A percentile compares a stretch with the other conserved stretches of the same genome.
These are phyloP conservation scores for Felis catus DNA, from an alignment of 2,113 vertebrate genomes.

Conservation along the genomic window DNA sequence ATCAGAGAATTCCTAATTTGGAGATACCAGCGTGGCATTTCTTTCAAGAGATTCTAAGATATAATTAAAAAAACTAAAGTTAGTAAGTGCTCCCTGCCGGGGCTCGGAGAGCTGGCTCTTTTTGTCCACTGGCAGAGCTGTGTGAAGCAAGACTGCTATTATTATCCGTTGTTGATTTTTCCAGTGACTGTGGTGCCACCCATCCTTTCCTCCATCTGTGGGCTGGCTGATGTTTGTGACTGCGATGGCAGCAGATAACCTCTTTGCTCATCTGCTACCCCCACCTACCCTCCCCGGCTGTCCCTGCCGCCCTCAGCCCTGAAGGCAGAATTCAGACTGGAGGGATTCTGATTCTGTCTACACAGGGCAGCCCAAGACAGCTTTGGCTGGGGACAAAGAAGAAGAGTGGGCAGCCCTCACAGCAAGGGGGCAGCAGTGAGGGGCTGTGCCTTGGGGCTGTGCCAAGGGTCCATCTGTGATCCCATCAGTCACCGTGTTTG, in stretches of 20 bases:
- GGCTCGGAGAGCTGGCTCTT: neutral
- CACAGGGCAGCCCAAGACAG: neutral
- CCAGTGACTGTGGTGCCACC: neutral
- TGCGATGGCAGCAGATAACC: neutral
- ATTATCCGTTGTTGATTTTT: slow-evolving; percentile 62
- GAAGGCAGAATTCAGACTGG: neutral
- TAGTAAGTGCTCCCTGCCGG: slow-evolving; percentile 14
- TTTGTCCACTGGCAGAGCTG: slow-evolving; percentile 5
- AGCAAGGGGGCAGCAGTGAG: neutral
- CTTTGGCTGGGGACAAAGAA: neutral
- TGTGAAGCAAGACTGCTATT: slow-evolving; percentile 64
- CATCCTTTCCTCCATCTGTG: neutral
- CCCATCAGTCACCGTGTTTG: neutral
- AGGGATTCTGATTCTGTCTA: neutral
- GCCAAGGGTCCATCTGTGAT: neutral
- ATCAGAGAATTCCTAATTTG: slow-evolving; percentile 59
- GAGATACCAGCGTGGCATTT: slow-evolving; percentile 33
- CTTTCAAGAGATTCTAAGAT: slow-evolving; percentile 21
- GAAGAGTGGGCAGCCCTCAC: neutral
- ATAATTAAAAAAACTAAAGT: slow-evolving; percentile 57
- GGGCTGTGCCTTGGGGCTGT: neutral
- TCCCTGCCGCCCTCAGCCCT: neutral
- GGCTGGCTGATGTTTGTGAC: neutral
- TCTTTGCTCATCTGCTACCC: neutral
- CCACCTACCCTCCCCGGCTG: accelerated